Base-by-base conservation (phyloP, 2,797 vertebrate species). In the Lates japonicus region DNA sequence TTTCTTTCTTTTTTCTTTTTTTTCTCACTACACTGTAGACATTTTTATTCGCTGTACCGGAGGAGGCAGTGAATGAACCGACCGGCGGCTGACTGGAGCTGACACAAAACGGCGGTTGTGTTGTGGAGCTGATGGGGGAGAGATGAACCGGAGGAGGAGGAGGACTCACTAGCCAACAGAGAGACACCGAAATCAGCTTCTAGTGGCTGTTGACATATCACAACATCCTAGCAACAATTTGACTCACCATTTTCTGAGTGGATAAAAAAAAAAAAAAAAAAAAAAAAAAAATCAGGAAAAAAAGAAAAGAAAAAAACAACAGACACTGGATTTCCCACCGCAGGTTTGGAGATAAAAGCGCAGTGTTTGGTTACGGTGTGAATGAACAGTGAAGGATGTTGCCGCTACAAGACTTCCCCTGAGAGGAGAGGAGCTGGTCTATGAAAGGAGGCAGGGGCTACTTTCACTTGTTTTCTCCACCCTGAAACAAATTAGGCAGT, bases 401-500 rank as follows among this genome's bases (percentile, higher is more conserved):
- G 82, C 69, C 69, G 76, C 76, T 82, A 17, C 82, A 60, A 44
- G 76, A 86, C 88, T 86, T 83, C 84, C 88, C 86, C 80, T 69
- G 88, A 90, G 70, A 70, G 69, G 31, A 82, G 54, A 78, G 77
- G 58, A 88, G 78, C 81, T 74, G 52, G 31, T 59, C 74, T 72
- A 20, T 55, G 59, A 78, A 57, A 64, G 44, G 25, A 84, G 22
- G 55, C 73, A 80, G 72, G 76, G 68, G 67, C 78, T 90, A 86
- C 90, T 91, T 84, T 83, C 83, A 80, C 89, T 87, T 89, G 68
- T 86, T 88, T 78, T 66, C 76, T 69, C 85, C 92, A 78, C 82
- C 85, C 75, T 66, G 0, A 71, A 76, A 82, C 83, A 83, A 76
- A 88, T 75, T 66, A 75, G 57, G 39, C 31, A 52, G n/a, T 59